These are phyloP conservation scores for Leptoclinus maculatus DNA, from an alignment of 2,797 vertebrate genomes.

Conservation along the genomic window DNA sequence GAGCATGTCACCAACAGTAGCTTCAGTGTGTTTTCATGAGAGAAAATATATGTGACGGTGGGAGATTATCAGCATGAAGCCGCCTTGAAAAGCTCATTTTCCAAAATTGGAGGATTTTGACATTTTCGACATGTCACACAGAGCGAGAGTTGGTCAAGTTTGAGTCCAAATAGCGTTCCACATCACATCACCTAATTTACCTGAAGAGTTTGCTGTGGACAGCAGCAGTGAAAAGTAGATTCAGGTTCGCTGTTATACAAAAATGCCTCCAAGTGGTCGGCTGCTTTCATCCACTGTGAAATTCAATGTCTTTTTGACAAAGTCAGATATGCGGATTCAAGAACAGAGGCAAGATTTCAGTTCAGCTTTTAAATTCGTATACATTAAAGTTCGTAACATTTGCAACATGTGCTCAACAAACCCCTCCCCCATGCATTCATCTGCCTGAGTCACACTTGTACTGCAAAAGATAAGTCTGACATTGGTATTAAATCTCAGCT, in stretches of 20 bases:
- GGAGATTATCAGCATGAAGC: background rate
- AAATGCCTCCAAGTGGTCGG: constrained; percentile 1
- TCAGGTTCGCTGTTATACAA: background rate
- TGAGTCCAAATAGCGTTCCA: constrained; percentile 17
- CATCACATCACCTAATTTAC: background rate
- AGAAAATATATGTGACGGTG: background rate
- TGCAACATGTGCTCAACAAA: background rate
- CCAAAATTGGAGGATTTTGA: background rate
- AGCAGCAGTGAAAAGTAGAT: constrained; percentile 7
- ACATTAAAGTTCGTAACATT: background rate
- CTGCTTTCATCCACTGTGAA: constrained; percentile 24
- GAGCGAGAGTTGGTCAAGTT: background rate
- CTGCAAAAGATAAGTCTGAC: constrained; percentile 35
- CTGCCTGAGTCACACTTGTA: background rate
- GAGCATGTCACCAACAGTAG: background rate
- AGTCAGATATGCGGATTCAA: background rate
- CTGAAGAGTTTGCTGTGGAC: constrained; percentile 1
- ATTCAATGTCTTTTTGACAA: constrained; percentile 7
- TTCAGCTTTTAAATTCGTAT: background rate
- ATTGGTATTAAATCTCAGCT: constrained; percentile 11
- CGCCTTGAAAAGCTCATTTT: background rate
- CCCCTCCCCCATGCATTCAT: background rate
- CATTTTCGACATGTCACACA: background rate
- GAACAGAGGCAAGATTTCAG: background rate
- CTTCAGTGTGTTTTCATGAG: background rate